Conservation (phyloP, 2,888 invertebrate genomes). For the Clanis bilineata region DNA sequence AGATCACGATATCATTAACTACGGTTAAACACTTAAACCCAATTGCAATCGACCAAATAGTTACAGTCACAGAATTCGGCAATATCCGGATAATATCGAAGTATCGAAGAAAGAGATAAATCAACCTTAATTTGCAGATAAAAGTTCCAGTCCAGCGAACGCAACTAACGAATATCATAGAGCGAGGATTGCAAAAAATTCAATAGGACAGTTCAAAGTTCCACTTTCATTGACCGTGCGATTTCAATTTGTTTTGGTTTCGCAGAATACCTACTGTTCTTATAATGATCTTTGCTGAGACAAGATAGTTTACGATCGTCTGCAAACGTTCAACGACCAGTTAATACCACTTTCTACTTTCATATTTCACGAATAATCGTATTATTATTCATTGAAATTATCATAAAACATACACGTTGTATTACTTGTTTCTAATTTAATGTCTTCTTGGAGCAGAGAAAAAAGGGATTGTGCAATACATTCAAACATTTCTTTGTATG, state of each 20-base stretch:
- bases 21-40: background rate
- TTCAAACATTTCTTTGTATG: background rate
- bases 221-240: conserved; percentile 31
- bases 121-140: conserved; percentile 24
- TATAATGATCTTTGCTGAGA: background rate
- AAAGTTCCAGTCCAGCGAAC: conserved; percentile 25
- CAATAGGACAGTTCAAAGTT: conserved; percentile 16
- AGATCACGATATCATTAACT: background rate
- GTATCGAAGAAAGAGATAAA: conserved; percentile 3
- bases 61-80: background rate
- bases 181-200: conserved; percentile 23
- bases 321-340: background rate
- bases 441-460: background rate
- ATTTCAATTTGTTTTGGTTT: conserved; percentile 16
- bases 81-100: background rate
- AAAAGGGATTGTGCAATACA: background rate
- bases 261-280: background rate
- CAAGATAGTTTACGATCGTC: conserved; percentile 11
- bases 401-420: background rate
- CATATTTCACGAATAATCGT: conserved; percentile 6
- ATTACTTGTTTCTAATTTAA: background rate
- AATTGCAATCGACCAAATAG: background rate
- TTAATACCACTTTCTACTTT: conserved; percentile 7
- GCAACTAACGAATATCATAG: conserved; percentile 28
- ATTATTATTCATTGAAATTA: conserved; percentile 9